Conservation (phyloP, 2,888 invertebrate species). For the Cataglyphis rosenhaueri region DNA sequence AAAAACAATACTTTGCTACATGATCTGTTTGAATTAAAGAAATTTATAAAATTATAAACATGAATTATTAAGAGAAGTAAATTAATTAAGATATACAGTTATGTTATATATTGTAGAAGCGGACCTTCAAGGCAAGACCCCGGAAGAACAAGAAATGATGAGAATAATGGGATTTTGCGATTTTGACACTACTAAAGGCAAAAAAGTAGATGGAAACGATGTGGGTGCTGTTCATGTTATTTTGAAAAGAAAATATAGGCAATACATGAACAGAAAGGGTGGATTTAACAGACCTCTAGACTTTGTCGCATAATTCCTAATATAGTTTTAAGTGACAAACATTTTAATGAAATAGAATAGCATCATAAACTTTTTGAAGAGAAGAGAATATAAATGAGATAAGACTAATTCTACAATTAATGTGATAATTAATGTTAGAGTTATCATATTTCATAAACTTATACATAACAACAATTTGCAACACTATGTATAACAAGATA, state of each 20-base stretch:
- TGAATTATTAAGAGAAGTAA: neutral
- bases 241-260: conserved; percentile 97
- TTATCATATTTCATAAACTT: neutral
- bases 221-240: conserved; percentile 98
- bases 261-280: conserved; percentile 99
- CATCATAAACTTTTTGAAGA: neutral
- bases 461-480: too few relatives aligned
- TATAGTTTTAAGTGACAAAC: neutral
- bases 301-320: conserved; percentile 92
- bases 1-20: neutral
- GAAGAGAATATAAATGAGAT: neutral
- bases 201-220: conserved; percentile 97
- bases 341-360: neutral
- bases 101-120: conserved; percentile 88
- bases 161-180: conserved; percentile 98
- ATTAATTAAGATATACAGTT: conserved; percentile 1
- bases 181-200: conserved; percentile 98
- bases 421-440: neutral
- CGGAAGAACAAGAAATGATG: conserved; percentile 97
- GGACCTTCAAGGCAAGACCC: conserved; percentile 95
- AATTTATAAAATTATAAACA: neutral
- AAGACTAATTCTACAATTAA: neutral
- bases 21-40: neutral
- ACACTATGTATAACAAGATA: neutral
- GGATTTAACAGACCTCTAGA: conserved; percentile 99